phyloP scores from a whole-genome alignment of 2,113 vertebrate genomes.

The Rousettus leschenaultii region DNA sequence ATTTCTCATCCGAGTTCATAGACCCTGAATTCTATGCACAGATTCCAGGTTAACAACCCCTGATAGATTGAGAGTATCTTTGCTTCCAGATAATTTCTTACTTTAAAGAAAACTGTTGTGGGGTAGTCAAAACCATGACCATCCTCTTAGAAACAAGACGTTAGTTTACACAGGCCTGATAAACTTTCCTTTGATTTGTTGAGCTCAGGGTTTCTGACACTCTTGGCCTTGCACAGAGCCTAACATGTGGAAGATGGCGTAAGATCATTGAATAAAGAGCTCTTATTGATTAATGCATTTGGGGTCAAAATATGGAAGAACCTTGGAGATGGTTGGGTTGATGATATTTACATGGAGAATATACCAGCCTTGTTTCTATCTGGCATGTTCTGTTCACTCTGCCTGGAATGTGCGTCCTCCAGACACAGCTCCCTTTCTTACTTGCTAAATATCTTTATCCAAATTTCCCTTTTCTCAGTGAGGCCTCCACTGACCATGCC shows the following conservation, averaged over 20 bases:
- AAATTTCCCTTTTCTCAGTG: not conserved
- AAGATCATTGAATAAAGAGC: not conserved
- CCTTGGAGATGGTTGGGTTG: not conserved
- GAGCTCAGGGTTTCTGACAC: not conserved
- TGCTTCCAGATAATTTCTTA: not conserved
- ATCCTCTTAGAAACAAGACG: not conserved
- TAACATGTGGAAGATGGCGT: not conserved
- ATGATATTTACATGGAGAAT: not conserved
- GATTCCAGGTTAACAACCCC: not conserved
- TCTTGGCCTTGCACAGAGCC: not conserved
- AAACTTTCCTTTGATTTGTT: not conserved
- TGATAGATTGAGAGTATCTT: not conserved
- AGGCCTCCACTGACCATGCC: not conserved
- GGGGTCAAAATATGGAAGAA: not conserved
- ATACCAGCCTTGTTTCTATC: not conserved
- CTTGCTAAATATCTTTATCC: not conserved
- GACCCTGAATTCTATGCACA: not conserved
- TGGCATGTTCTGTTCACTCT: not conserved
- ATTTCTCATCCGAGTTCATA: not conserved
- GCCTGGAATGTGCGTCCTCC: not conserved
- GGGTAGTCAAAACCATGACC: not conserved
- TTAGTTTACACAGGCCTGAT: not conserved
- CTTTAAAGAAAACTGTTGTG: not conserved
- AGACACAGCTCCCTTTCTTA: not conserved
- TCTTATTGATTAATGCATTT: not conserved